Base-by-base conservation (phyloP, 2,888 invertebrate species). In the Papilio demoleus region DNA sequence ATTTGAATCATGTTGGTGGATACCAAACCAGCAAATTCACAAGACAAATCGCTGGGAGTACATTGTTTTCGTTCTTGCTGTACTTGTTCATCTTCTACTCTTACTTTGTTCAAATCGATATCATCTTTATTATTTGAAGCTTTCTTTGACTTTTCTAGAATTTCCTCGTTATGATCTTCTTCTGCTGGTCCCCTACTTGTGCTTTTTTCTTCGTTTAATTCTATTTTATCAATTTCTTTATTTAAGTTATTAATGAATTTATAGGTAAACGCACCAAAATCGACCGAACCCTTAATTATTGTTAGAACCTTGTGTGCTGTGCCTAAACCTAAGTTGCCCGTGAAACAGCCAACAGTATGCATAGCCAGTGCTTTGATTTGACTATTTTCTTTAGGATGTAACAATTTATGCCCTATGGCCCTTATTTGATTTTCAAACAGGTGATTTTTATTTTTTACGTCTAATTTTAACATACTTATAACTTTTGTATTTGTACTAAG, bases 401-500 rank as follows among this genome's bases (percentile, higher is more conserved):
- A 62, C 22, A 64, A 36, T 5, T 24, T 53, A 1, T 47, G 58
- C 12, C 36, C 68, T 31, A 66, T 65, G n/a, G 61, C 14, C 62
- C 62, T 70, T 19, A 70, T 62, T 61, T 65, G 47, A 63, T 70
- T 68, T 68, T 72, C 70, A 42, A 59, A 72, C 24, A 14, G 11
- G n/a, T 67, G 58, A 19, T 70, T 65, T 38, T 66, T 59, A 67
- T 70, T 72, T 68, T 68, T 12, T 19, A 42, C 45, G 19, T 72
- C 72, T 8, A 64, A 17, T 61, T 72, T 19, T 34, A 72, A 40
- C 72, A 72, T 67, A 42, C 17, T 36, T 22, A 36, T 38, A n/a
- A 72, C 53, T 59, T 68, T 66, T 14, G 58, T 12, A 58, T 70
- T 72, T 12, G 64, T 62, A 53, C 36, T 14, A 17, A 72, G 53